A percentile compares a stretch with the other conserved stretches of the same genome.
These are phyloP conservation scores for Trileptium ribeirensis DNA, from an alignment of 2,888 invertebrate genomes.

Conservation along the genomic window DNA sequence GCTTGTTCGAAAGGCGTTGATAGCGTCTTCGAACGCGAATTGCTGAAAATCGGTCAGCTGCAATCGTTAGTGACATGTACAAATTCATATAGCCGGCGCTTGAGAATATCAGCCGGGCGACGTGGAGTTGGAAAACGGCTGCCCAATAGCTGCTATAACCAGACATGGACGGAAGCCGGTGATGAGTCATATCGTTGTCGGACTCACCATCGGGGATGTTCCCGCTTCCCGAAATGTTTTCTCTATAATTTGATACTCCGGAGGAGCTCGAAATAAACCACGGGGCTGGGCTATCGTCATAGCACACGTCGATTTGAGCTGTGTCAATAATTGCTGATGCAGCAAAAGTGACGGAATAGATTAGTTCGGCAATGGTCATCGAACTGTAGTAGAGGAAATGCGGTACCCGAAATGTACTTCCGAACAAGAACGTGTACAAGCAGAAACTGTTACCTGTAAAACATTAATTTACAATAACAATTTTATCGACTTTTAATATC, in stretches of 20 bases:
- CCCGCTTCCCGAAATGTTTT: not conserved
- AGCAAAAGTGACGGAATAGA: constrained; percentile 1
- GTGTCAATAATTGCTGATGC: not conserved
- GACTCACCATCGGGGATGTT: not conserved
- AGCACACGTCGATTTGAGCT: no score
- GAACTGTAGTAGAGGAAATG: constrained; percentile 11
- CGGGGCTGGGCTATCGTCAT: no score
- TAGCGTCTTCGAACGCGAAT: not conserved
- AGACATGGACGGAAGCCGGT: not conserved
- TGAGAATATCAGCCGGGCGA: not conserved
- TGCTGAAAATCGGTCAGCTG: not conserved
- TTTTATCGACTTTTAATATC: no score
- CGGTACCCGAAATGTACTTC: not conserved
- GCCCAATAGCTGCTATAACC: not conserved
- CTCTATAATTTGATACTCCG: no score
- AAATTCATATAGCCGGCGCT: not conserved
- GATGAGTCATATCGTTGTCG: no score
- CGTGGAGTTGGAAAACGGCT: not conserved
- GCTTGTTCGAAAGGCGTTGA: not conserved
- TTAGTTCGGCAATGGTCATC: not conserved
- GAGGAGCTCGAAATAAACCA: no score
- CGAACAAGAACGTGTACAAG: not conserved
- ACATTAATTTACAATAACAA: no score
- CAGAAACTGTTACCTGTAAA: not conserved
- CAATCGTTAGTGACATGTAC: constrained; percentile 9